These are phyloP conservation scores for Borostomias antarcticus DNA, from an alignment of 2,797 vertebrate species.

Conservation along the genomic window DNA sequence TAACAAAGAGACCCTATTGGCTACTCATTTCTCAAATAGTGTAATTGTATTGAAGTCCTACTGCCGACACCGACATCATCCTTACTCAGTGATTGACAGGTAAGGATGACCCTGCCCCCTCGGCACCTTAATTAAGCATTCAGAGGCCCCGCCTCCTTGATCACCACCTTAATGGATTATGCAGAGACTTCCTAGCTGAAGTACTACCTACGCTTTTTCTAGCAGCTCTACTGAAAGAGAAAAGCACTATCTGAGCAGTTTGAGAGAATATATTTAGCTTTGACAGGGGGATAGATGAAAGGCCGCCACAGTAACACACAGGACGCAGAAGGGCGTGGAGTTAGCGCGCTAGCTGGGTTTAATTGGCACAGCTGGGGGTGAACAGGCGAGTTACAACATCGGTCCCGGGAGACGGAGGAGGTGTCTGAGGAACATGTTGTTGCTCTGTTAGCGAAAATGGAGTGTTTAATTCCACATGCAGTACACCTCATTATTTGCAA, in stretches of 20 bases:
- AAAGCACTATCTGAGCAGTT: conserved; percentile 19
- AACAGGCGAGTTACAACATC: conserved; percentile 31
- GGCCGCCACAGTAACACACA: conserved; percentile 21
- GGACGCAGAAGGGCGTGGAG: no score
- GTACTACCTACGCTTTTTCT: conserved; percentile 20
- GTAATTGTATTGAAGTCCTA: background rate
- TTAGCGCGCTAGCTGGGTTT: conserved; percentile 22
- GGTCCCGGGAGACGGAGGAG: conserved; percentile 5
- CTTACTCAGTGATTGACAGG: conserved; percentile 1
- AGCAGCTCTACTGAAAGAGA: background rate
- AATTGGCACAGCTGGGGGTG: conserved; percentile 50
- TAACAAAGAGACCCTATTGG: background rate
- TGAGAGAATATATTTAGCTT: conserved; percentile 11
- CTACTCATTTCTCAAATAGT: background rate
- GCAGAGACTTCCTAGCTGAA: conserved; percentile 27
- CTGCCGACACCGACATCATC: background rate
- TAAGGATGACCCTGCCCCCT: no score
- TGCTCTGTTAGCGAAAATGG: background rate
- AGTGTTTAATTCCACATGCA: background rate
- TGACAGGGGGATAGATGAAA: conserved; percentile 21
- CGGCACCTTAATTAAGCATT: no score
- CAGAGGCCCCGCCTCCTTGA: background rate
- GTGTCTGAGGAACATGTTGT: background rate
- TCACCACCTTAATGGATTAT: conserved; percentile 27
- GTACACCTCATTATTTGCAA: background rate